Conservation (phyloP, 2,113 vertebrate genomes). For the Xenopus laevis region DNA sequence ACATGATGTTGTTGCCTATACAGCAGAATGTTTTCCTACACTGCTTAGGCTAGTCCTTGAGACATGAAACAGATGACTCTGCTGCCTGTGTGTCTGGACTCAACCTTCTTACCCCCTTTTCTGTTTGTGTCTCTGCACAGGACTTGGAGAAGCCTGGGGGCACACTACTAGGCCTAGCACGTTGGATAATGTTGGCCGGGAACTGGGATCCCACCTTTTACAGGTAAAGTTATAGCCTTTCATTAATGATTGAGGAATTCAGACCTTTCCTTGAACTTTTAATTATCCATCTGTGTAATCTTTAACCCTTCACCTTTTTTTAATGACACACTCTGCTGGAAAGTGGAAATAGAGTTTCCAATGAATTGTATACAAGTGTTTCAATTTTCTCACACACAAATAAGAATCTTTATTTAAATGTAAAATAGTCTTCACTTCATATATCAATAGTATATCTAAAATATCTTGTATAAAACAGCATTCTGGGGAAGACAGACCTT, state of each 20-base stretch:
- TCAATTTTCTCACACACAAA: neutral
- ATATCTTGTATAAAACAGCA: no score
- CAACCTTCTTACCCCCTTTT: constrained; percentile 7
- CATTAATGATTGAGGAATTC: constrained; percentile 58
- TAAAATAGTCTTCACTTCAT: neutral
- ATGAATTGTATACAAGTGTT: neutral
- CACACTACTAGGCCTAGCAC: constrained; percentile 81
- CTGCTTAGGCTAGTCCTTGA: no score
- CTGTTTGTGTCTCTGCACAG: constrained; percentile 60
- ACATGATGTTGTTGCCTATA: no score
- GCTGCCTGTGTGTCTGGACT: constrained; percentile 3
- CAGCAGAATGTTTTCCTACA: no score
- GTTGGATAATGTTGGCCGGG: constrained; percentile 85
- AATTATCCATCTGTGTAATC: constrained; percentile 52
- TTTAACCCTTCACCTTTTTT: constrained; percentile 45
- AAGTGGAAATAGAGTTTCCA: constrained; percentile 1
- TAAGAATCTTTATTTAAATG: neutral
- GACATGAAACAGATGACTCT: no score
- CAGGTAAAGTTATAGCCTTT: constrained; percentile 70
- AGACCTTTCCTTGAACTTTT: constrained; percentile 48
- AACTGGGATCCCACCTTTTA: constrained; percentile 90
- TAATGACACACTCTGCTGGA: neutral
- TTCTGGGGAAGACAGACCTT: no score
- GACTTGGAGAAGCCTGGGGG: constrained; percentile 95
- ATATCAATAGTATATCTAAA: no score